Base-by-base conservation (phyloP, 2,888 invertebrate species). In the Beris chalybata region DNA sequence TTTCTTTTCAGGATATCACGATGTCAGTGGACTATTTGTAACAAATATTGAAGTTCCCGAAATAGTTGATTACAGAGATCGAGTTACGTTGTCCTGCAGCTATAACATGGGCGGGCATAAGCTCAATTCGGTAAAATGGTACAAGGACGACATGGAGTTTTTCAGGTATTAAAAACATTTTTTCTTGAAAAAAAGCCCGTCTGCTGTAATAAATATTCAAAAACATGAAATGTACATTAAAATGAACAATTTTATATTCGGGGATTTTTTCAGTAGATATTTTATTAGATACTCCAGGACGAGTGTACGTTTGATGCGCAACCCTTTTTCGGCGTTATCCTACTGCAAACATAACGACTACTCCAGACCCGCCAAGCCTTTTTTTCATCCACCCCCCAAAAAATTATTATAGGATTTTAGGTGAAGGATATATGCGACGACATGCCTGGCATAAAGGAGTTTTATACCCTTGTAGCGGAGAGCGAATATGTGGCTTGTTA, bases 81-180 rank as follows among this genome's bases (percentile, higher is more conserved):
- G 81, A 71, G 81, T 82, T 59, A 79, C 79, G 63, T 73, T 84
- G 63, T 78, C 80, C 64, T 84, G 84, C 73, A 79, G 78, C 71
- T 84, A 83, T 73, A 80, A 82, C 68, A 81, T 83, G 80, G 80
- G 79, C 65, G 78, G 77, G 4, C 83, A 83, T 70, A 80, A 82
- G 48, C 71, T 84, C 22, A 83, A 83, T 71, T 83, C 83, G 2
- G 83, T 84, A 7, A 84, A 84, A 73, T 84, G 83, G 83, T 84
- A 83, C 70, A 80, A 80, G 70, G 79, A 80, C 74, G 81, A 79
- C 68, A 76, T 79, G 69, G 83, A 83, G 73, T 84, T 84, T 74
- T 84, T 83, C 73, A 80, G 83, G 79, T 83, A 74, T 30, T 7
- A 15, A 13, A 12, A 6, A 48, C 12, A 30, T 38, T 38, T 9